A percentile compares a stretch with the other conserved stretches of the same genome.
Evolutionary conservation across 2,113 vertebrate species (phyloP).

Genomic region (Petroica traversi): DNA sequence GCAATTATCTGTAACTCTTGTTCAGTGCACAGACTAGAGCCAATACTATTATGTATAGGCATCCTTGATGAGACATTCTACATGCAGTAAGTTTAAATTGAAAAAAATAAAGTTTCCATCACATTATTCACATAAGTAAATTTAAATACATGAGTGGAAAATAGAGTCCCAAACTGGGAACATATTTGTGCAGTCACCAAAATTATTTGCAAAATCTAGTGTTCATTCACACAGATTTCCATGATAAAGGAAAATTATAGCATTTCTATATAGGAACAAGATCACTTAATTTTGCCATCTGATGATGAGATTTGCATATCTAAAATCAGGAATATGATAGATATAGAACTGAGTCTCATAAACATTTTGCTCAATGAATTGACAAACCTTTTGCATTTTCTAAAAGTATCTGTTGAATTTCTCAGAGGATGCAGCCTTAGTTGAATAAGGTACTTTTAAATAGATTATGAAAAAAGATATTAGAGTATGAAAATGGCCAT

Average conservation of each 20-base stretch:
- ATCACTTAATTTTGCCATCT: not conserved
- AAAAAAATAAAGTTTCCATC: not conserved
- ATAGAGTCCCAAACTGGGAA: not conserved
- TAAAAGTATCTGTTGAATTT: not conserved
- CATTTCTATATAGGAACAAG: not conserved
- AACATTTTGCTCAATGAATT: not conserved
- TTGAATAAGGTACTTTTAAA: not conserved
- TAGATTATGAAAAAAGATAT: not conserved
- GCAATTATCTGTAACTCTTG: not conserved
- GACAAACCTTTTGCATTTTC: not conserved
- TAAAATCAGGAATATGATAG: not conserved
- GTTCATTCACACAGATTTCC: not conserved
- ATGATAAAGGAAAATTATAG: not conserved
- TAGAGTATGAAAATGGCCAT: not conserved
- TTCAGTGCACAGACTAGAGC: not conserved
- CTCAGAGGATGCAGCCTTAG: not conserved
- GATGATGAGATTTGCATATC: not conserved
- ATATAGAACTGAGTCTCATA: not conserved
- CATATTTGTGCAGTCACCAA: not conserved
- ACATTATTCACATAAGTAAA: not conserved
- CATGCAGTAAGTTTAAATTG: not conserved
- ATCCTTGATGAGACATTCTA: not conserved
- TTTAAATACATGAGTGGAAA: not conserved
- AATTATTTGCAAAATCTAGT: conserved; percentile 6
- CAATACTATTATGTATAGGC: not conserved